phyloP scores from a whole-genome alignment of 2,797 vertebrate genomes.

The Forpus xanthops region DNA sequence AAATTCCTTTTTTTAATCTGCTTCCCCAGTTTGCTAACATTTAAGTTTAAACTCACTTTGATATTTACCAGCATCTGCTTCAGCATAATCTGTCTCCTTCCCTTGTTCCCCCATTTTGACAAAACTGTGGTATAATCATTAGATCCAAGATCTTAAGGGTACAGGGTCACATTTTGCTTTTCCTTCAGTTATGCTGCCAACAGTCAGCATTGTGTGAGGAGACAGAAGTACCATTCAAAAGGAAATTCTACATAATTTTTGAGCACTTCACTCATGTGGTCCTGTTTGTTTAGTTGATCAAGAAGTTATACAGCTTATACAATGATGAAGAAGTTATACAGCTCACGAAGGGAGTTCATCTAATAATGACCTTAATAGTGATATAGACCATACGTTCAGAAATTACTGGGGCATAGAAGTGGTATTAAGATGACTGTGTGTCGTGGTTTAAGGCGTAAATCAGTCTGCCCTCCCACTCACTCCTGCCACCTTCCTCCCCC shows the following conservation, averaged over 20 bases:
- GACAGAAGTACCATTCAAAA: background rate
- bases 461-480: too few relatives aligned
- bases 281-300: background rate
- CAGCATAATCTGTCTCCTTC: background rate
- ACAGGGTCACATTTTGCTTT: background rate
- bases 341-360: background rate
- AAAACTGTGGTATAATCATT: background rate
- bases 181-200: background rate
- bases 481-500: too few relatives aligned
- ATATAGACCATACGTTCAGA: background rate
- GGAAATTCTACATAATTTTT: background rate
- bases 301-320: background rate
- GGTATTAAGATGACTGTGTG: background rate
- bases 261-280: background rate
- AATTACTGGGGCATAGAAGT: background rate
- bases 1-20: background rate
- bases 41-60: conserved; percentile 35
- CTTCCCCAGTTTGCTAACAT: background rate
- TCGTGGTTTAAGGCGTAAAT: too few relatives aligned
- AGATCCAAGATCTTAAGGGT: background rate
- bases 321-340: background rate
- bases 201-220: background rate
- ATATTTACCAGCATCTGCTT: background rate
- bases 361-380: background rate
- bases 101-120: background rate